These are phyloP conservation scores for Ischnus inquisitorius DNA, from an alignment of 2,888 invertebrate species.

Conservation along the genomic window DNA sequence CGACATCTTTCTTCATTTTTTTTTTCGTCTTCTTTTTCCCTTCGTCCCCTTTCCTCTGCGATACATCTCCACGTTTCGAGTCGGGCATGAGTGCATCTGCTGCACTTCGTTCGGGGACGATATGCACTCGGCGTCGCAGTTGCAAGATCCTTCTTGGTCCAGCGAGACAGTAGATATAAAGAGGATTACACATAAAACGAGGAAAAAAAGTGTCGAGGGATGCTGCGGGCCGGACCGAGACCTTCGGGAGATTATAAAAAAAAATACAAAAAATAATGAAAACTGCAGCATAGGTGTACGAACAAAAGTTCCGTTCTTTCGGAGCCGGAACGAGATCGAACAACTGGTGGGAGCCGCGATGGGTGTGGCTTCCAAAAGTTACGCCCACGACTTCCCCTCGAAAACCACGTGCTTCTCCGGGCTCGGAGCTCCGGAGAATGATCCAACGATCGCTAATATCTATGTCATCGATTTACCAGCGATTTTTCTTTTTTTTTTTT, in stretches of 20 bases:
- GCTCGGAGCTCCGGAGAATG: conserved; percentile 5
- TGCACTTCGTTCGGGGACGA: conserved; percentile 14
- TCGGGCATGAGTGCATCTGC: conserved; percentile 23
- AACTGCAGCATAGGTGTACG: conserved; percentile 55
- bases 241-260: conserved; percentile 50
- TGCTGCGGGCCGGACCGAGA: conserved; percentile 37
- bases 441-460: not conserved
- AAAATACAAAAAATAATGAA: conserved; percentile 42
- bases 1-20: conserved; percentile 56
- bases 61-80: conserved; percentile 22
- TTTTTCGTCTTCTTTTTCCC: conserved; percentile 38
- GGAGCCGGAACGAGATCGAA: conserved; percentile 55
- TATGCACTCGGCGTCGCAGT: conserved; percentile 25
- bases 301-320: conserved; percentile 43
- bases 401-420: conserved; percentile 78
- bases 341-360: conserved; percentile 70
- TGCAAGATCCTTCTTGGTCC: not conserved
- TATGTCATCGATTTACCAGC: not conserved
- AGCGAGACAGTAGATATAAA: conserved; percentile 18
- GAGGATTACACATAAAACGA: conserved; percentile 67
- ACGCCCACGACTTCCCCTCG: conserved; percentile 76
- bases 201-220: conserved; percentile 34
- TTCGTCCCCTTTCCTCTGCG: conserved; percentile 13
- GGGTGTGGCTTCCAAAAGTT: conserved; percentile 74
- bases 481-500: not conserved